phyloP scores from a whole-genome alignment of 92 coral and sea anemone species.

The Epizoanthus scotinus region DNA sequence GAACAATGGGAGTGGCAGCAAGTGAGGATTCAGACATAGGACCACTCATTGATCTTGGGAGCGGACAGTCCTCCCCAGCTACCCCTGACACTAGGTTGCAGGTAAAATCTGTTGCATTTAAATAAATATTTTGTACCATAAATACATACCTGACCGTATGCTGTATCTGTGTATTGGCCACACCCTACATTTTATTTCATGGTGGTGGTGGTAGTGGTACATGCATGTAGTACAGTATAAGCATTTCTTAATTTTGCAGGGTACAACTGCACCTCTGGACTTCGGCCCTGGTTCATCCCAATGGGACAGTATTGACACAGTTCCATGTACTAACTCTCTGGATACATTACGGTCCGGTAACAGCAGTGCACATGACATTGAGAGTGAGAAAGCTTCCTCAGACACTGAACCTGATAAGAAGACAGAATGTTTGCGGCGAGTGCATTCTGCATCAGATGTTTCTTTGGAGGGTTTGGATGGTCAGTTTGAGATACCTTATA shows the following conservation, averaged over 20 bases:
- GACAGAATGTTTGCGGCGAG: conserved; percentile 56
- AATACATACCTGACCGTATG: too few species aligned
- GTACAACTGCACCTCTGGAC: conserved; percentile 28
- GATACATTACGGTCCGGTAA: conserved; percentile 4
- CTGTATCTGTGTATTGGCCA: too few species aligned
- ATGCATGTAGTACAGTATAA: too few species aligned
- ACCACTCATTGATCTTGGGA: conserved; percentile 58
- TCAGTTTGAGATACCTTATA: conserved; percentile 21
- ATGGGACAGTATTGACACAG: conserved; percentile 65
- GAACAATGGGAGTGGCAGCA: conserved; percentile 13
- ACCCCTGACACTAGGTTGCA: conserved; percentile 36
- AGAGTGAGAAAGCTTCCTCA: conserved; percentile 21
- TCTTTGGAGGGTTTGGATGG: conserved; percentile 49
- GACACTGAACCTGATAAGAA: conserved; percentile 41
- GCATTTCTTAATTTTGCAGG: conserved; percentile 3
- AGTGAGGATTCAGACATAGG: conserved; percentile 53
- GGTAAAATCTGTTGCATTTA: neutral
- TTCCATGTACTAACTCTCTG: conserved; percentile 61
- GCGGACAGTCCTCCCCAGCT: conserved; percentile 66
- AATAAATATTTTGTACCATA: too few species aligned
- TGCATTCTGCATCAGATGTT: conserved; percentile 75
- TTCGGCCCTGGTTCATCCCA: conserved; percentile 36
- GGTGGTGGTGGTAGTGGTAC: too few species aligned
- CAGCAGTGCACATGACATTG: conserved; percentile 1
- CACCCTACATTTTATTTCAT: too few species aligned